Evolutionary conservation across 1,140 invertebrate species (phyloP).

Genomic region (Drosophila rufa): DNA sequence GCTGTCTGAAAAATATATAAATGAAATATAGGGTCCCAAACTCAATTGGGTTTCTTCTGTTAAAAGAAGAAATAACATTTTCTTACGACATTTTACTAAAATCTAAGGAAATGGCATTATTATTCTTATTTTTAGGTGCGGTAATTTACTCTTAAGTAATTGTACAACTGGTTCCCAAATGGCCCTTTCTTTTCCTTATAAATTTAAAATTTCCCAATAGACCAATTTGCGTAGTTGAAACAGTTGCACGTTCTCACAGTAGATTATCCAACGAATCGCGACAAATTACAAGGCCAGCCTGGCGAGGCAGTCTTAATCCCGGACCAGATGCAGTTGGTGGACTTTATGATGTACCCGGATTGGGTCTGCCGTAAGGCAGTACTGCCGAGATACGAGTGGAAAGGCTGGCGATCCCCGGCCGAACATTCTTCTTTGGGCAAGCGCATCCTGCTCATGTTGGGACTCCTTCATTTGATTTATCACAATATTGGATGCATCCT

Average conservation of each 20-base stretch:
- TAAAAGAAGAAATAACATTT: no score
- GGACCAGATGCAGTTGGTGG: conserved; percentile 36
- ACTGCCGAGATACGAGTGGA: conserved; percentile 40
- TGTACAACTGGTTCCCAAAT: background rate
- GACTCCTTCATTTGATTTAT: conserved; percentile 60
- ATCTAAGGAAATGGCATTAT: no score
- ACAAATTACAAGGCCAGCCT: no score
- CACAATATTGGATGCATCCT: conserved; percentile 71
- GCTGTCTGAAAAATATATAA: no score
- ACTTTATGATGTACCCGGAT: conserved; percentile 59
- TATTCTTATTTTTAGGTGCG: no score
- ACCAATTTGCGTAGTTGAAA: background rate
- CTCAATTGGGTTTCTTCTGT: no score
- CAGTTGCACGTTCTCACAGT: conserved; percentile 18
- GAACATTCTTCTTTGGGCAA: background rate
- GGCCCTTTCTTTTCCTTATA: background rate
- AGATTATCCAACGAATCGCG: background rate
- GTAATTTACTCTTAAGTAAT: background rate
- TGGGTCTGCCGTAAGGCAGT: conserved; percentile 39
- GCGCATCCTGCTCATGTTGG: conserved; percentile 43
- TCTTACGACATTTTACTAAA: no score
- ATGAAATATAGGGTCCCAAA: no score
- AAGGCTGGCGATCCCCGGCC: background rate
- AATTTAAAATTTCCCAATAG: background rate
- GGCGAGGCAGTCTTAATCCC: background rate